A percentile compares a stretch with the other conserved stretches of the same genome.
Conservation (phyloP, 1,140 invertebrate species). For the Cydia splendana region DNA sequence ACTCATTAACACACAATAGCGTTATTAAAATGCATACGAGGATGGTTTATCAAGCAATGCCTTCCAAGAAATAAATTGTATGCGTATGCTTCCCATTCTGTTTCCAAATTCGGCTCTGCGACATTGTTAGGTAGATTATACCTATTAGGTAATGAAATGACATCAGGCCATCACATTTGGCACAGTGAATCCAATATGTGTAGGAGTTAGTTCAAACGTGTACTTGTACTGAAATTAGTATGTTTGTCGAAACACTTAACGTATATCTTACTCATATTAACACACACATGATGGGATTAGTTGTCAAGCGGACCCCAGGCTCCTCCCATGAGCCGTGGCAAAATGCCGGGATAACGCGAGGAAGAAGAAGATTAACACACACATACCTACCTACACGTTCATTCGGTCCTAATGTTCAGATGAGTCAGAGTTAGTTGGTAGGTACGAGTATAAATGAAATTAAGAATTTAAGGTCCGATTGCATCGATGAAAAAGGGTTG, state of each 20-base stretch:
- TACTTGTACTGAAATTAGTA: not conserved
- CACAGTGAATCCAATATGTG: slow-evolving; percentile 1
- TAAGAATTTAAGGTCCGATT: not conserved
- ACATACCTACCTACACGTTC: not conserved
- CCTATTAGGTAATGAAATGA: slow-evolving; percentile 13
- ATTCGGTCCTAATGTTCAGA: not conserved
- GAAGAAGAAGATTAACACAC: too few species aligned
- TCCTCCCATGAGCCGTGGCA: too few species aligned
- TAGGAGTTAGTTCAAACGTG: not conserved
- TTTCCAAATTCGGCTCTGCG: not conserved
- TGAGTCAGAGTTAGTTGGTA: not conserved
- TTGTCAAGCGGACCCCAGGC: too few species aligned
- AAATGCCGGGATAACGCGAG: too few species aligned
- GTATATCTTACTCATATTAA: not conserved
- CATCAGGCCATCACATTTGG: not conserved
- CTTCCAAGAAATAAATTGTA: slow-evolving; percentile 32
- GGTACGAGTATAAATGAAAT: not conserved
- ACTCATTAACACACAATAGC: slow-evolving; percentile 52
- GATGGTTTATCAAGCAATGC: not conserved
- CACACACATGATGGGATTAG: too few species aligned
- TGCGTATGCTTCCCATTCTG: slow-evolving; percentile 13
- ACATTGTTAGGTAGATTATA: not conserved
- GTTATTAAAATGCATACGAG: slow-evolving; percentile 47
- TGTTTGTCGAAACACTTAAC: not conserved
- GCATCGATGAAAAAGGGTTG: not conserved